These are phyloP conservation scores for Rotaria magnacalcarata DNA, from an alignment of 2,888 invertebrate species.

Conservation along the genomic window DNA sequence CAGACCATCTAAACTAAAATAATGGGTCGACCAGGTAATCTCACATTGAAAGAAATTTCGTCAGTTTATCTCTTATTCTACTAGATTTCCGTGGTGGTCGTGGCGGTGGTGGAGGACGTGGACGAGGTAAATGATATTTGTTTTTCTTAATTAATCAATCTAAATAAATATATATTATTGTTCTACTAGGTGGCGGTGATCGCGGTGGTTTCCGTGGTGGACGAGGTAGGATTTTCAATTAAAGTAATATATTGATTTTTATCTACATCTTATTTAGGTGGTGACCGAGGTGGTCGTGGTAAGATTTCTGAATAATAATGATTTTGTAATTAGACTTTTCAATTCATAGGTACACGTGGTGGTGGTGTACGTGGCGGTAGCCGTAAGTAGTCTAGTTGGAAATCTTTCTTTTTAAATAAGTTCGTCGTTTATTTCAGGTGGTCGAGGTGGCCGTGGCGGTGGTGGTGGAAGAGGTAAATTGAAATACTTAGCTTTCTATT, in stretches of 20 bases:
- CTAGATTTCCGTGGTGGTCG: constrained; percentile 17
- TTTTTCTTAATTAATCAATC: background rate
- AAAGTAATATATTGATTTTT: background rate
- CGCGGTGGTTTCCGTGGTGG: constrained; percentile 45
- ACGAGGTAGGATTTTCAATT: constrained; percentile 48
- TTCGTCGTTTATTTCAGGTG: background rate
- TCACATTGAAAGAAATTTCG: too few relatives aligned
- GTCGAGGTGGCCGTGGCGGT: constrained; percentile 48
- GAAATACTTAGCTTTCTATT: background rate
- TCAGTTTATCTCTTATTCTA: background rate
- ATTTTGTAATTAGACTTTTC: constrained; percentile 49
- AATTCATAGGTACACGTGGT: constrained; percentile 51
- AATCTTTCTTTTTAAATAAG: background rate
- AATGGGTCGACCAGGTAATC: constrained; percentile 29
- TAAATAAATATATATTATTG: background rate
- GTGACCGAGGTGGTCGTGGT: constrained; percentile 62
- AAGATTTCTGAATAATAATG: background rate
- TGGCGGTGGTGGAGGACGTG: background rate
- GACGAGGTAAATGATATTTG: background rate
- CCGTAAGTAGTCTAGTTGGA: constrained; percentile 10
- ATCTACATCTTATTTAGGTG: constrained; percentile 48
- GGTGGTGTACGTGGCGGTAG: constrained; percentile 51
- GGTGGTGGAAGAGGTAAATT: constrained; percentile 61
- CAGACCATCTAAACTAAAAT: background rate
- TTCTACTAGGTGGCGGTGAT: constrained; percentile 44